Percentiles rank a stretch among this genome's conserved stretches.
Evolutionary conservation across 2,797 vertebrate genomes (phyloP).

Genomic region (Varecia variegata): DNA sequence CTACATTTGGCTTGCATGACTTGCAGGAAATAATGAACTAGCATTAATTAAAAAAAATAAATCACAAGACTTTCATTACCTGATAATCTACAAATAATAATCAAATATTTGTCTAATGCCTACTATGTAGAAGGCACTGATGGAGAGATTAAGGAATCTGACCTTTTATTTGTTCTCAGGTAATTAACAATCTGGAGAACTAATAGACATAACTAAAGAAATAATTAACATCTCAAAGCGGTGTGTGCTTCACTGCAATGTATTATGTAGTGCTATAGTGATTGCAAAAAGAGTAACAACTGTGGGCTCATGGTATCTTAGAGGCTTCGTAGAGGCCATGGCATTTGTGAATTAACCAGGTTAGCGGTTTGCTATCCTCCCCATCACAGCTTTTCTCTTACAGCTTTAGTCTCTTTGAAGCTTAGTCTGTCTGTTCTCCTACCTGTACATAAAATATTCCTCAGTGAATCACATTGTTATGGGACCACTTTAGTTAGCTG

Average conservation of each 20-base stretch:
- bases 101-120: background rate
- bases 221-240: background rate
- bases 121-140: background rate
- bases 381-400: background rate
- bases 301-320: background rate
- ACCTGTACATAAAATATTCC: background rate
- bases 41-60: background rate
- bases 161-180: conserved; percentile 19
- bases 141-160: background rate
- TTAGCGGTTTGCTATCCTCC: background rate
- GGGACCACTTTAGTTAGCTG: background rate
- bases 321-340: background rate
- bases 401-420: background rate
- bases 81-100: background rate
- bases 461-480: background rate
- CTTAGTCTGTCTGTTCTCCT: background rate
- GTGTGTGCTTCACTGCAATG: background rate
- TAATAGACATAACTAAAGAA: background rate
- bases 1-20: background rate
- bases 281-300: background rate
- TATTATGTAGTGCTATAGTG: background rate
- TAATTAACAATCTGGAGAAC: background rate
- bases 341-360: background rate
- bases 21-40: background rate
- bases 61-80: background rate